phyloP scores from a whole-genome alignment of 2,797 vertebrate species.

The Lagorchestes hirsutus region DNA sequence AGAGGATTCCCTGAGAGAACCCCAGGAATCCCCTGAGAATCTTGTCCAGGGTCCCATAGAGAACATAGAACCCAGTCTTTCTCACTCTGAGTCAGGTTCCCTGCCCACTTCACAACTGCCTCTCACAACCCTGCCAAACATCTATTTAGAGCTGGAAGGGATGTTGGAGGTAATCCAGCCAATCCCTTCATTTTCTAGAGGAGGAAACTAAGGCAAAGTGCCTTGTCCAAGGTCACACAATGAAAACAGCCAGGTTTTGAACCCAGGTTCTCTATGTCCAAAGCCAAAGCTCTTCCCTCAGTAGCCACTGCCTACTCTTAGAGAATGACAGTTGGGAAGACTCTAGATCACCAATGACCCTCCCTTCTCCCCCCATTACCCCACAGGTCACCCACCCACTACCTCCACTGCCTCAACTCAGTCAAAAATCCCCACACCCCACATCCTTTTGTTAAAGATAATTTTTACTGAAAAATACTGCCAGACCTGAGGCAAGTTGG shows the following conservation, averaged over 20 bases:
- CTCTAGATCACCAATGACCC: not conserved
- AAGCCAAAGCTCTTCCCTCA: not conserved
- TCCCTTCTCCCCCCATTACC: not conserved
- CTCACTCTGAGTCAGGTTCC: not conserved
- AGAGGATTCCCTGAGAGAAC: not conserved
- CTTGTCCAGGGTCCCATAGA: not conserved
- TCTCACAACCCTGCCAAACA: not conserved
- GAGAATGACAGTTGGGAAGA: not conserved
- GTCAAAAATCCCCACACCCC: not conserved
- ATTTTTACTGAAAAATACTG: constrained; percentile 11
- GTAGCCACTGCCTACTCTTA: not conserved
- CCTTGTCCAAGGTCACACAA: not conserved
- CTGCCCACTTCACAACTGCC: not conserved
- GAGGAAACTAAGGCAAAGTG: not conserved
- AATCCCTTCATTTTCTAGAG: not conserved
- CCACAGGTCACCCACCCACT: not conserved
- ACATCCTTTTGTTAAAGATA: constrained; percentile 42
- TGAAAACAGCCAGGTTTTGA: not conserved
- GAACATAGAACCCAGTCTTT: not conserved
- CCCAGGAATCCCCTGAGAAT: not conserved
- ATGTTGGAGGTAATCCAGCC: not conserved
- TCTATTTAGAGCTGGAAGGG: not conserved
- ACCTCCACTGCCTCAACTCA: not conserved
- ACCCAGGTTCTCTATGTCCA: not conserved
- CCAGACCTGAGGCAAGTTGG: not conserved